Percentiles rank a stretch among this genome's conserved stretches.
Evolutionary conservation across 2,113 vertebrate genomes (phyloP).

Genomic region (Erythrolamprus reginae): DNA sequence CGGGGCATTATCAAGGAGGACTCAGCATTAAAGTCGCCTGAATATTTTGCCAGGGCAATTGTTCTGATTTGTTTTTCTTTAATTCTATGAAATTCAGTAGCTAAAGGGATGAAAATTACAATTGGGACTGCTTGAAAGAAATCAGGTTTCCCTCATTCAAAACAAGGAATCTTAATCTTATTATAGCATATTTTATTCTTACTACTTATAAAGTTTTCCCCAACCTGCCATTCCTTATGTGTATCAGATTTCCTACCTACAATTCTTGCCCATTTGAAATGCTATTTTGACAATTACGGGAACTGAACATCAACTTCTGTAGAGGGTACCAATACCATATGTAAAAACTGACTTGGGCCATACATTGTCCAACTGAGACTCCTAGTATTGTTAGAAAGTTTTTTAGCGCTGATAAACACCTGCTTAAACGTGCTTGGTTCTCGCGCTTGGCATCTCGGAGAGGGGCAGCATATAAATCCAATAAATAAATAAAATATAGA

Average conservation of each 20-base stretch:
- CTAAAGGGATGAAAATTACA: not conserved
- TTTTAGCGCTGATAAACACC: too few species aligned
- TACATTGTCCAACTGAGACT: not conserved
- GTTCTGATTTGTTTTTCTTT: not conserved
- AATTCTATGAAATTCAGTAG: not conserved
- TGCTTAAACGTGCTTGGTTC: too few species aligned
- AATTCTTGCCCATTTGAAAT: not conserved
- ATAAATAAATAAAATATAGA: too few species aligned
- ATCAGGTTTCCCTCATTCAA: not conserved
- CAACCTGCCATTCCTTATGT: not conserved
- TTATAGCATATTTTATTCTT: not conserved
- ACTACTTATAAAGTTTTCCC: not conserved
- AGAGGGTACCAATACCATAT: not conserved
- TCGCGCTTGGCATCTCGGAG: too few species aligned
- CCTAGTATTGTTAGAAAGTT: too few species aligned
- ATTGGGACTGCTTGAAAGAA: not conserved
- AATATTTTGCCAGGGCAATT: not conserved
- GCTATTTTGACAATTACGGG: not conserved
- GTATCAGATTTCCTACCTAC: not conserved
- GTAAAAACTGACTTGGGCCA: not conserved
- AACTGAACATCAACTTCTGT: not conserved
- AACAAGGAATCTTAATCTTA: not conserved
- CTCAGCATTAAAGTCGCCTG: not conserved
- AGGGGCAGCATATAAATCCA: too few species aligned
- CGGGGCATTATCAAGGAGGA: not conserved